A percentile compares a stretch with the other conserved stretches of the same genome.
Conservation (phyloP, 2,113 vertebrate genomes). For the Camelus bactrianus region DNA sequence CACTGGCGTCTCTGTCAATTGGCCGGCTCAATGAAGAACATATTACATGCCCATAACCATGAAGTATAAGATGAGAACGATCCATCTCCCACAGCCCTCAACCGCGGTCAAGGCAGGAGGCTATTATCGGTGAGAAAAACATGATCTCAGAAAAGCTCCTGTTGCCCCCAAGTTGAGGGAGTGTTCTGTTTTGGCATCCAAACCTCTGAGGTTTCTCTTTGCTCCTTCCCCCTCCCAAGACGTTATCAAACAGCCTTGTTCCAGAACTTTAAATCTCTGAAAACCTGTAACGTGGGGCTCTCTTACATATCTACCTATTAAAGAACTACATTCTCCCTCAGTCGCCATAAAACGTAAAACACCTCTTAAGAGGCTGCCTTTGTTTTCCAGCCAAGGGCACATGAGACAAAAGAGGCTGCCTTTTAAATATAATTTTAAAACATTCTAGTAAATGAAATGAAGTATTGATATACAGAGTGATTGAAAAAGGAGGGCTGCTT, state of each 20-base stretch:
- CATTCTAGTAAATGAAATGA: conserved; percentile 86
- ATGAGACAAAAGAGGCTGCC: conserved; percentile 83
- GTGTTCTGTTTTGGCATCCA: conserved; percentile 67
- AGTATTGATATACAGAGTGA: conserved; percentile 80
- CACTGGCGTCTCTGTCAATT: conserved; percentile 87
- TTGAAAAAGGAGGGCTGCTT: conserved; percentile 83
- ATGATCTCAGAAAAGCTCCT: conserved; percentile 76
- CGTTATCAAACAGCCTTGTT: conserved; percentile 77
- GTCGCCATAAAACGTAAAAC: conserved; percentile 88
- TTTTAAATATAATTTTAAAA: conserved; percentile 88
- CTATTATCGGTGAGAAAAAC: conserved; percentile 80
- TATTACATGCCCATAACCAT: conserved; percentile 80
- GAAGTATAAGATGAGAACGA: conserved; percentile 66
- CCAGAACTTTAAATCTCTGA: conserved; percentile 83
- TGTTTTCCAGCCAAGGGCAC: conserved; percentile 87
- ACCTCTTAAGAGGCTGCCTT: conserved; percentile 89
- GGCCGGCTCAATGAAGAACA: conserved; percentile 87
- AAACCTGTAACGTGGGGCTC: conserved; percentile 83
- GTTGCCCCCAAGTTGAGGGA: conserved; percentile 32
- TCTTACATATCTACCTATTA: conserved; percentile 84
- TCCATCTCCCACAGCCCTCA: conserved; percentile 72
- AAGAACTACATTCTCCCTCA: conserved; percentile 86
- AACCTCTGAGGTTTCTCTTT: conserved; percentile 66
- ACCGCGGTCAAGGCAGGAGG: conserved; percentile 61
- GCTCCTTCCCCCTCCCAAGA: conserved; percentile 63